Evolutionary conservation across 2,797 vertebrate species (phyloP), one percentile per base, ranked within the genome.

Genomic region (Tapera naevia): DNA sequence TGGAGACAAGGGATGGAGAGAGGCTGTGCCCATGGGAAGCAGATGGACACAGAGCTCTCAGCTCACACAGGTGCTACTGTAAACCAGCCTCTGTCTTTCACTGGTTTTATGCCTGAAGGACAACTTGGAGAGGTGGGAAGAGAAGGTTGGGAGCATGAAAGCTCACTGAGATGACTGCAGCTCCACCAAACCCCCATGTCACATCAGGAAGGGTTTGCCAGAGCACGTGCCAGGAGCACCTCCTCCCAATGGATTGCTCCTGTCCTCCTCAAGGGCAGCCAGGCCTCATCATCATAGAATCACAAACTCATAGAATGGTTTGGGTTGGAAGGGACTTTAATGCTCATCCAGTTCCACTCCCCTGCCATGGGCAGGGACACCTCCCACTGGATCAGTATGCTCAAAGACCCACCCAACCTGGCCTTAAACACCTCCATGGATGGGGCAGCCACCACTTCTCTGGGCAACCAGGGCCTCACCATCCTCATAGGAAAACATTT

Each of bases 131-230:
- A 62, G 28, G 0, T 28, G n/a, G 33, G 50, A 66, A 72, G 24
- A 84, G 32, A 56, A 3, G 4, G 32, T 2, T 17, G 17, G 17
- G 43, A 74, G 33, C 12, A 45, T 1, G 2, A 35, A 78, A 62
- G 33, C 37, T 78, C 37, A 64, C 23, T 0, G 5, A 80, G 75
- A 17, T 1, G 7, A 33, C 8, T 54, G 19, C 32, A 80, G 89
- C 17, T 65, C 54, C 53, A n/a, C 4, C 65, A 74, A 27, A 8
- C 7, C 4, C 41, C n/a, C 18, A 6, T 2, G 0, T 0, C 17
- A 46, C 41, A 33, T 1, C 3, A 3, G n/a, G 39, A 86, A 70
- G 43, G 32, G 9, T 13, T 74, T 43, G 8, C 15, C 45, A 58
- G 23, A 53, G 46, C 57, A 87, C 60, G 30, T 2, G 4, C 16